Percentiles rank a stretch among this genome's conserved stretches.
phyloP scores from a whole-genome alignment of 2,113 vertebrate genomes.

The Calonectris borealis region DNA sequence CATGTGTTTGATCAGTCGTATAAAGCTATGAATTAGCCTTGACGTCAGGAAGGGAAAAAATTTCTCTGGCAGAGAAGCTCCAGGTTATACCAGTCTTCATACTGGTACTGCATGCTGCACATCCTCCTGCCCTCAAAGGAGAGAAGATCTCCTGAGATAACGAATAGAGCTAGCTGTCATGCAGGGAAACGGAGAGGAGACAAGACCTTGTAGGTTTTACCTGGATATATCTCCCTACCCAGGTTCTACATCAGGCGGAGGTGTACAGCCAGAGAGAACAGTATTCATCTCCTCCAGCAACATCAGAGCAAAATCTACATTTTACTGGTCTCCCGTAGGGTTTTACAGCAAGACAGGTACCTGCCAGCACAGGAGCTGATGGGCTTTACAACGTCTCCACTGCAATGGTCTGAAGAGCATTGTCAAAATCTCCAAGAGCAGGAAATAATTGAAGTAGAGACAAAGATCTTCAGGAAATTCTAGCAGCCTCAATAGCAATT shows the following conservation, averaged over 20 bases:
- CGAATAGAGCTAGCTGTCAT: neutral
- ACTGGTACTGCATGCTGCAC: neutral
- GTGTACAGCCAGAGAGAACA: neutral
- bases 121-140: neutral
- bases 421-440: neutral
- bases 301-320: neutral
- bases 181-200: neutral
- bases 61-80: neutral
- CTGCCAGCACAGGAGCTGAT: neutral
- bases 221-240: neutral
- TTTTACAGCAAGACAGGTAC: neutral
- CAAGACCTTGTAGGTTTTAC: neutral
- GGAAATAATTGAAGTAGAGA: neutral
- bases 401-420: neutral
- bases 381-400: accelerated
- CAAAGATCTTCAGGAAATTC: neutral
- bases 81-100: neutral
- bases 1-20: accelerated
- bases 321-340: neutral
- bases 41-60: neutral
- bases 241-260: neutral
- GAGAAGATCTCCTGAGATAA: neutral
- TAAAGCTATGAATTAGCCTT: neutral
- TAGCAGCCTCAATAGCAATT: neutral
- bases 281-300: neutral